Evolutionary conservation across 2,113 vertebrate genomes (phyloP).

Genomic region (Caretta caretta): DNA sequence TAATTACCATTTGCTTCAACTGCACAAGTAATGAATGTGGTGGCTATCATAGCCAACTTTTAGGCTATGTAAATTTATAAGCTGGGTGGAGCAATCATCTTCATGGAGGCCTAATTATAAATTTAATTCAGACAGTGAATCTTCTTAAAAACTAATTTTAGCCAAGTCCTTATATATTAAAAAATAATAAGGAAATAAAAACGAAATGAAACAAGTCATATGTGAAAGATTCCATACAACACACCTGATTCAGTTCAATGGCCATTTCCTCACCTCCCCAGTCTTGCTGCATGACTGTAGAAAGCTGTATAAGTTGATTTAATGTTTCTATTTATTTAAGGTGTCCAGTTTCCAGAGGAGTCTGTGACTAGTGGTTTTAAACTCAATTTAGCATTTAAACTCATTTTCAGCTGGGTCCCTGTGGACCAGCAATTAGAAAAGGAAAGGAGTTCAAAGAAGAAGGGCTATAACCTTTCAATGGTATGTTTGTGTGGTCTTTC

Average conservation of each 20-base stretch:
- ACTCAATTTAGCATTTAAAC: slow-evolving; percentile 84
- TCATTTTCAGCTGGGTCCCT: slow-evolving; percentile 83
- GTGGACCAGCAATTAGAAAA: slow-evolving; percentile 78
- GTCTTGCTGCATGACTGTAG: slow-evolving; percentile 63
- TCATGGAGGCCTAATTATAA: slow-evolving; percentile 42
- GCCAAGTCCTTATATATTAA: slow-evolving; percentile 38
- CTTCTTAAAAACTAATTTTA: slow-evolving; percentile 70
- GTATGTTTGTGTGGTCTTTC: slow-evolving; percentile 36
- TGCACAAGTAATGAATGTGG: slow-evolving; percentile 64
- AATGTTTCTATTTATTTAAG: slow-evolving; percentile 81
- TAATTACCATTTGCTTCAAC: slow-evolving; percentile 80
- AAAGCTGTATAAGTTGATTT: slow-evolving; percentile 80
- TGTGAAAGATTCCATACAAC: slow-evolving; percentile 68
- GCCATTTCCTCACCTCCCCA: slow-evolving; percentile 67
- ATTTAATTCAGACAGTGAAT: slow-evolving; percentile 48
- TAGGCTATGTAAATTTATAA: slow-evolving; percentile 47
- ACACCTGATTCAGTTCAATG: slow-evolving; percentile 79
- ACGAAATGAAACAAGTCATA: slow-evolving; percentile 70
- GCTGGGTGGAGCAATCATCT: slow-evolving; percentile 45
- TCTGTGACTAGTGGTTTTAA: slow-evolving; percentile 78
- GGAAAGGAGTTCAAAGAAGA: slow-evolving; percentile 76
- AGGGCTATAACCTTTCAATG: slow-evolving; percentile 66
- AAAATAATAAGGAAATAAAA: slow-evolving; percentile 59
- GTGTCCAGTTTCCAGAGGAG: slow-evolving; percentile 80
- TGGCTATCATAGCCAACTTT: slow-evolving; percentile 42